These are phyloP conservation scores for Agrotis puta DNA, from an alignment of 2,888 invertebrate species.

Conservation along the genomic window DNA sequence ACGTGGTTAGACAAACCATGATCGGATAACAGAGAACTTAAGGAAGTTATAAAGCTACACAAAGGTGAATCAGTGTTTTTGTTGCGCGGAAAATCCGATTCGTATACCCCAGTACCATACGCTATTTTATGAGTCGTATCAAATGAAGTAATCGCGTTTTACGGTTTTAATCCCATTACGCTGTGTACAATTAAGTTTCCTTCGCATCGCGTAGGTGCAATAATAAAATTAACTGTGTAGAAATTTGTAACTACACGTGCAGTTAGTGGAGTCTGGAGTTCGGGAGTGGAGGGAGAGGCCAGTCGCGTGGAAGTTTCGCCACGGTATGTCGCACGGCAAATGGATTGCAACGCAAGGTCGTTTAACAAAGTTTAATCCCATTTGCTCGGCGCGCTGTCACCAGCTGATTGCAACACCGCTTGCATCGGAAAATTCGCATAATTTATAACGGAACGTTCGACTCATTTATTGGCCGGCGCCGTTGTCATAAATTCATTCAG, in stretches of 20 bases:
- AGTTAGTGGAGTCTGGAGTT: slow-evolving; percentile 69
- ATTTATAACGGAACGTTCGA: slow-evolving; percentile 77
- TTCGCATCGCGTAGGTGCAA: slow-evolving; percentile 71
- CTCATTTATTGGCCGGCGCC: slow-evolving; percentile 70
- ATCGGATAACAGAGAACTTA: slow-evolving; percentile 19
- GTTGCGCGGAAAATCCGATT: slow-evolving; percentile 53
- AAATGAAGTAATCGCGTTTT: slow-evolving; percentile 70
- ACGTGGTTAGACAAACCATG: slow-evolving; percentile 19
- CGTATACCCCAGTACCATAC: slow-evolving; percentile 47
- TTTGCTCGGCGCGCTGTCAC: slow-evolving; percentile 83
- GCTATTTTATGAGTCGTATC: slow-evolving; percentile 67
- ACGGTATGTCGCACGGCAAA: slow-evolving; percentile 81
- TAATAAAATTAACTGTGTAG: slow-evolving; percentile 78
- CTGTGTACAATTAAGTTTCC: slow-evolving; percentile 71
- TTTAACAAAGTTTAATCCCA: slow-evolving; percentile 89
- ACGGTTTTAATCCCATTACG: slow-evolving; percentile 72
- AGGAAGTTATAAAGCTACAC: slow-evolving; percentile 28
- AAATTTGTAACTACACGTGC: slow-evolving; percentile 77
- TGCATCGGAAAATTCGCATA: slow-evolving; percentile 80
- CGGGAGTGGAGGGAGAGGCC: slow-evolving; percentile 51
- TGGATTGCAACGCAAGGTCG: slow-evolving; percentile 87
- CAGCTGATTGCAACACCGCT: slow-evolving; percentile 80
- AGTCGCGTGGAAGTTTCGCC: slow-evolving; percentile 78
- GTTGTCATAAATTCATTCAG: slow-evolving; percentile 75
- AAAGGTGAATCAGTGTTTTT: slow-evolving; percentile 45